Conservation (phyloP, 2,888 invertebrate species). For the Chrysolina americana region DNA sequence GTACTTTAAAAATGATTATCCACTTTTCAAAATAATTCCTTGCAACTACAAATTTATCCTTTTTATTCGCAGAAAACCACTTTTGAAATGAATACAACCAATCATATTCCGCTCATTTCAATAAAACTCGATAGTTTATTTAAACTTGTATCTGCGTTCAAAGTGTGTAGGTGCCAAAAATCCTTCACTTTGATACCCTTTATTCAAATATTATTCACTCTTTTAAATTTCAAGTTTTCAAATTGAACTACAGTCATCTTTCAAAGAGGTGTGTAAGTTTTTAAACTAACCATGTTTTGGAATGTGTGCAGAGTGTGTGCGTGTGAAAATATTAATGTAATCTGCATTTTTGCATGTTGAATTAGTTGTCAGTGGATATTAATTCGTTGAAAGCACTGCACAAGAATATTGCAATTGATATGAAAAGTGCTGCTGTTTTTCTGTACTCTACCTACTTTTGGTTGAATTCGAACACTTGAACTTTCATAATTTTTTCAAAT, state of each 20-base stretch:
- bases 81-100: conserved; percentile 12
- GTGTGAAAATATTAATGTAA: conserved; percentile 57
- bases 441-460: background rate
- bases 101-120: conserved; percentile 28
- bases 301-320: conserved; percentile 62
- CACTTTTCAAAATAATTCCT: too few species aligned
- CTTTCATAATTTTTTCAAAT: too few species aligned
- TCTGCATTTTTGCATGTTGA: conserved; percentile 66
- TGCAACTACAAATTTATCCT: background rate
- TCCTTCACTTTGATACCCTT: conserved; percentile 16
- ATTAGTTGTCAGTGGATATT: conserved; percentile 68
- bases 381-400: conserved; percentile 70
- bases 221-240: conserved; percentile 2
- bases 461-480: too few species aligned
- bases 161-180: conserved; percentile 41
- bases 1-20: too few species aligned
- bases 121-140: background rate
- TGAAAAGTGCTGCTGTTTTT: conserved; percentile 38
- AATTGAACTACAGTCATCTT: conserved; percentile 12
- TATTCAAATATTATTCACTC: background rate
- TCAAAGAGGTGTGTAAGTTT: conserved; percentile 57
- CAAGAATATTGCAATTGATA: conserved; percentile 41
- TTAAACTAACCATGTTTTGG: conserved; percentile 47
- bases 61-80: background rate
- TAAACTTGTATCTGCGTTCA: background rate